Conservation (phyloP, 1,140 invertebrate genomes). For the Pseudomyrmex cubaensis region DNA sequence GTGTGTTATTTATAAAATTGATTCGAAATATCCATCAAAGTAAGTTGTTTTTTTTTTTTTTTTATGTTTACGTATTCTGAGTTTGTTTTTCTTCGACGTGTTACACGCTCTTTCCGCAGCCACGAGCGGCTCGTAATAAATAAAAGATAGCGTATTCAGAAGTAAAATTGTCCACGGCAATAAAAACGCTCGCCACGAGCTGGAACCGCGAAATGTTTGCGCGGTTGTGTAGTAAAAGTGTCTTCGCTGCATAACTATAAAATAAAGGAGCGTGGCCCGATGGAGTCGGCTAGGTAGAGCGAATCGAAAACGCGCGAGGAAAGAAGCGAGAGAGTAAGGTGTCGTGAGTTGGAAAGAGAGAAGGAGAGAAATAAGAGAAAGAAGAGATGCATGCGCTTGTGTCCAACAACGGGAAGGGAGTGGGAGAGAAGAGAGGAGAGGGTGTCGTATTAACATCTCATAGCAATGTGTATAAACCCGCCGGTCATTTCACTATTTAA, state of each 20-base stretch:
- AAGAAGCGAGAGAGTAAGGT: conserved; percentile 45
- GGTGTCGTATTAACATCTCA: conserved; percentile 78
- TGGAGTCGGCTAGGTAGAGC: conserved; percentile 22
- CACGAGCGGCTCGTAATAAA: conserved; percentile 58
- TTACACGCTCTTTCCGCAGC: conserved; percentile 3
- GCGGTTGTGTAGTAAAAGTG: conserved; percentile 78
- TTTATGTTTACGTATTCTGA: conserved; percentile 13
- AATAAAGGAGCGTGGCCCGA: conserved; percentile 75
- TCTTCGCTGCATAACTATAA: conserved; percentile 82
- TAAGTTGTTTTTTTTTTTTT: not conserved
- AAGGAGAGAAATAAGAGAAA: not conserved
- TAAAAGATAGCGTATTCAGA: conserved; percentile 67
- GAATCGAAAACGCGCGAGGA: conserved; percentile 46
- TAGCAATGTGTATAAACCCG: conserved; percentile 71
- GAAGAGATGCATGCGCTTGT: conserved; percentile 40
- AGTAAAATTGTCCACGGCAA: conserved; percentile 74
- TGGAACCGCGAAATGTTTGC: conserved; percentile 70
- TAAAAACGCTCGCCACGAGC: conserved; percentile 73
- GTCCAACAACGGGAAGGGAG: conserved; percentile 50
- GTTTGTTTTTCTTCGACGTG: not conserved
- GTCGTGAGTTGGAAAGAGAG: not conserved
- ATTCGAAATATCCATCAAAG: not conserved
- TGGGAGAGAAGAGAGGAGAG: conserved; percentile 26
- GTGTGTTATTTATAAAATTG: conserved; percentile 11
- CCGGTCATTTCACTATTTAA: conserved; percentile 79